Evolutionary conservation across 1,140 invertebrate genomes (phyloP).

Genomic region (Diorhabda elongata): DNA sequence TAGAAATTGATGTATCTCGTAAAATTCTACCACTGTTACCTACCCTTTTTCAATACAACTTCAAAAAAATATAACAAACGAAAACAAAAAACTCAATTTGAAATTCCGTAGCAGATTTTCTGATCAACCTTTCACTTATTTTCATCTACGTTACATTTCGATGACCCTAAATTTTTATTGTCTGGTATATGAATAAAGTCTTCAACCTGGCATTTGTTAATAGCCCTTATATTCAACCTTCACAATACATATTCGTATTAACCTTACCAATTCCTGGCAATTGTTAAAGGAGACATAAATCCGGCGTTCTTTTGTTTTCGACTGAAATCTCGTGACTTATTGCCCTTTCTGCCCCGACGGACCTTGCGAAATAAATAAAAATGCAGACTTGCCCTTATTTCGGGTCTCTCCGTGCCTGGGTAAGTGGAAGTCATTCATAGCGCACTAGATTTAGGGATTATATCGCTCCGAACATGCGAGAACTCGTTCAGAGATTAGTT

Average conservation of each 20-base stretch:
- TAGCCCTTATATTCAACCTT: too few species aligned
- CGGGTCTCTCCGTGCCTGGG: not conserved
- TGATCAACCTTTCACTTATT: too few species aligned
- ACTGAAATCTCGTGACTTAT: conserved; percentile 14
- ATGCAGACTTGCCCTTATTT: conserved; percentile 7
- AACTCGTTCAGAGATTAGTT: conserved; percentile 12
- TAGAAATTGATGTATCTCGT: too few species aligned
- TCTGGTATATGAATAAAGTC: too few species aligned
- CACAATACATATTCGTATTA: not conserved
- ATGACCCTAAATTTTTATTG: too few species aligned
- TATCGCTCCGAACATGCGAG: conserved; percentile 4
- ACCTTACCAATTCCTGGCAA: conserved; percentile 12
- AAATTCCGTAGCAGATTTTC: too few species aligned
- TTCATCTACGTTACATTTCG: too few species aligned
- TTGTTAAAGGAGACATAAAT: conserved; percentile 10
- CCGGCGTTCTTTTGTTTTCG: conserved; percentile 14
- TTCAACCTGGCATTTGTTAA: too few species aligned
- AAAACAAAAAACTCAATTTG: too few species aligned
- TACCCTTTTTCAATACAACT: too few species aligned
- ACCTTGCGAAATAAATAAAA: conserved; percentile 14
- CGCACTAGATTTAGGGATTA: conserved; percentile 7
- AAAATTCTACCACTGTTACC: too few species aligned
- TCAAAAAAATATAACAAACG: too few species aligned
- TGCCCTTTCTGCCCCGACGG: conserved; percentile 7
- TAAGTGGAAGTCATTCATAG: conserved; percentile 9